phyloP scores from a whole-genome alignment of 1,140 invertebrate species.

The Lasioglossum baleicum region DNA sequence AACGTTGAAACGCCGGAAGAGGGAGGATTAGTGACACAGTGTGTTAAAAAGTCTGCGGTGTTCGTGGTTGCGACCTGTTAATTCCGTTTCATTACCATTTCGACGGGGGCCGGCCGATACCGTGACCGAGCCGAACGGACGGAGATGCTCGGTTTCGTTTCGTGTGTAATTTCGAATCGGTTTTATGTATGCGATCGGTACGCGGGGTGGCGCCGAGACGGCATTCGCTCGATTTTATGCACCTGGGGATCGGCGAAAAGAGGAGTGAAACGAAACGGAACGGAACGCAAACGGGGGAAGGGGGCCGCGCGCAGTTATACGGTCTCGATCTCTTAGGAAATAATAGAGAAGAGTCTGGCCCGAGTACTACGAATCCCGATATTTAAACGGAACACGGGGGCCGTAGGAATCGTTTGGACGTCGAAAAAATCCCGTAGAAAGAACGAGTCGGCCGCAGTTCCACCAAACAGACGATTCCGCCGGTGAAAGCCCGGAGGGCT shows the following conservation, averaged over 20 bases:
- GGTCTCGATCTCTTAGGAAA: constrained; percentile 55
- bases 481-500: constrained; percentile 34
- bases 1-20: background rate
- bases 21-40: constrained; percentile 57
- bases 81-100: constrained; percentile 64
- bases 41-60: constrained; percentile 7
- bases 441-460: constrained; percentile 1
- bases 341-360: constrained; percentile 62
- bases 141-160: constrained; percentile 63
- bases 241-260: constrained; percentile 48
- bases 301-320: constrained; percentile 50
- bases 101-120: background rate
- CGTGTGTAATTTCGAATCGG: constrained; percentile 61
- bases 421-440: constrained; percentile 26
- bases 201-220: background rate
- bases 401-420: constrained; percentile 41
- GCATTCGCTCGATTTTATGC: constrained; percentile 51
- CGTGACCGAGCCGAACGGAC: constrained; percentile 1
- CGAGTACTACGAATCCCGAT: constrained; percentile 59
- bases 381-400: constrained; percentile 68
- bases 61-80: constrained; percentile 33
- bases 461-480: background rate
- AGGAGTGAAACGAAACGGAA: constrained; percentile 42
- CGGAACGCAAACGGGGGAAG: background rate
- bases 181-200: constrained; percentile 34